Conservation (phyloP, 2,888 invertebrate species). For the Odontocolon sp. region DNA sequence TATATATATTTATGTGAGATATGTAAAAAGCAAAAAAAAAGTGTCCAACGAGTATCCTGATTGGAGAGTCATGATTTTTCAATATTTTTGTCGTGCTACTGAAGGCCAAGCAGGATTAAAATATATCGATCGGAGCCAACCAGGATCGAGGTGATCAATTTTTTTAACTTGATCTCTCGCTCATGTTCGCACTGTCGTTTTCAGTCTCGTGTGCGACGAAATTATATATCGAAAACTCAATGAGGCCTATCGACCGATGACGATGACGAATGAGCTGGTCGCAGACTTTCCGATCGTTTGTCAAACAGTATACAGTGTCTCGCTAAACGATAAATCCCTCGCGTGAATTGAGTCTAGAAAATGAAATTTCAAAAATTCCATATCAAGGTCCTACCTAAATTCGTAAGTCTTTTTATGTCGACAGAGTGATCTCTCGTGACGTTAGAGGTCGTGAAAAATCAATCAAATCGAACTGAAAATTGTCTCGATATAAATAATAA, state of each 20-base stretch:
- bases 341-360: constrained; percentile 14
- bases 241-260: constrained; percentile 58
- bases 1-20: constrained; percentile 26
- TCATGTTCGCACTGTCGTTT: constrained; percentile 24
- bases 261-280: constrained; percentile 56
- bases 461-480: too few relatives aligned
- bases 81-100: constrained; percentile 20
- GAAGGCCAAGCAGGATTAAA: constrained; percentile 15
- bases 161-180: constrained; percentile 43
- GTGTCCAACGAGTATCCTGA: constrained; percentile 15
- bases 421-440: too few relatives aligned
- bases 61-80: constrained; percentile 44
- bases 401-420: too few relatives aligned
- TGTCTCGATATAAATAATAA: too few relatives aligned
- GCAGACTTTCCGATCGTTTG: constrained; percentile 59
- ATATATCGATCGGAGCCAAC: constrained; percentile 11
- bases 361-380: constrained; percentile 26
- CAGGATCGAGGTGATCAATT: constrained; percentile 38
- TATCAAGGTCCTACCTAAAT: background rate
- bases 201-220: constrained; percentile 18
- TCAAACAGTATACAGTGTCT: constrained; percentile 50
- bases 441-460: too few relatives aligned
- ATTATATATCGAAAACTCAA: constrained; percentile 50
- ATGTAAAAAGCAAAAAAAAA: constrained; percentile 16
- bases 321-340: constrained; percentile 45